Percentiles rank a stretch among this genome's conserved stretches.
phyloP scores from a whole-genome alignment of 2,888 invertebrate genomes.

The Pammene aurita region DNA sequence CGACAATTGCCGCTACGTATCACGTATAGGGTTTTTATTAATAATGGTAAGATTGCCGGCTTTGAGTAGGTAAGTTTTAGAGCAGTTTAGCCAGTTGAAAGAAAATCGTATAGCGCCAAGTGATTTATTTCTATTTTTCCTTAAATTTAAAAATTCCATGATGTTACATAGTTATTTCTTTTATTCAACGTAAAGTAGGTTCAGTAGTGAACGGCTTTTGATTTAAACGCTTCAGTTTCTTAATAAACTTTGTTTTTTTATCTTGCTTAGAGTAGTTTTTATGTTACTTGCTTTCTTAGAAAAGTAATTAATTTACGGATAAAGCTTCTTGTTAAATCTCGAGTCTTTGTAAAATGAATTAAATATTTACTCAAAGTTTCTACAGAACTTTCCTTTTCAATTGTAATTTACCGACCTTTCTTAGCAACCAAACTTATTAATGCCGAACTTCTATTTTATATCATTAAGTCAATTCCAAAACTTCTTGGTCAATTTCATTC shows the following conservation, averaged over 20 bases:
- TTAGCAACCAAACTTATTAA: constrained; percentile 1
- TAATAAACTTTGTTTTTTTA: not conserved
- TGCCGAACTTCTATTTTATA: constrained; percentile 5
- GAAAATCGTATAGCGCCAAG: too few species aligned
- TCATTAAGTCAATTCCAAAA: constrained; percentile 3
- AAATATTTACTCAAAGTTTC: constrained; percentile 3
- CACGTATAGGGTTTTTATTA: too few species aligned
- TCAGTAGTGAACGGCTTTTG: not conserved
- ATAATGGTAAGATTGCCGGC: too few species aligned
- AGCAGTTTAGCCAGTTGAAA: too few species aligned
- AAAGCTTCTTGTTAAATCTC: not conserved
- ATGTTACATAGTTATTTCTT: too few species aligned
- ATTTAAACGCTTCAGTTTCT: not conserved
- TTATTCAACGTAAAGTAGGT: too few species aligned
- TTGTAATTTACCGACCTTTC: not conserved
- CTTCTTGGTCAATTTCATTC: not conserved
- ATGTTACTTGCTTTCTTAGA: not conserved
- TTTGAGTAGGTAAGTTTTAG: too few species aligned
- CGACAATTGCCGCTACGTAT: too few species aligned
- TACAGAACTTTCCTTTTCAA: not conserved
- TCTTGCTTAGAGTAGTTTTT: not conserved
- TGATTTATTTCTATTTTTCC: too few species aligned
- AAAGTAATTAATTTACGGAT: not conserved
- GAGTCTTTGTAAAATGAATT: not conserved
- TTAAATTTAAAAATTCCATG: too few species aligned